A percentile compares a stretch with the other conserved stretches of the same genome.
Conservation (phyloP, 2,888 invertebrate species). For the Apamea monoglypha region DNA sequence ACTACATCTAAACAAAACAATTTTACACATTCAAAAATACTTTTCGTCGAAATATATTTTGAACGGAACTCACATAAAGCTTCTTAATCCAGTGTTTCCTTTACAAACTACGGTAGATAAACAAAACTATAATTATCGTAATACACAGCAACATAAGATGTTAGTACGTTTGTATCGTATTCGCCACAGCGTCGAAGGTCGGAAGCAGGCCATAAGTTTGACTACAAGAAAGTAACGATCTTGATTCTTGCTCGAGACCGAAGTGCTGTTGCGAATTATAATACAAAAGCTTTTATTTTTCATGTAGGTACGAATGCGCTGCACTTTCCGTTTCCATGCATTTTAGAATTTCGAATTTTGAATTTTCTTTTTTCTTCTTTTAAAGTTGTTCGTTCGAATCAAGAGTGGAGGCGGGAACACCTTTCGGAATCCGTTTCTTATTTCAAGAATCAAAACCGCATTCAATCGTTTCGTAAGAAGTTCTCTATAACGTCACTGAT, state of each 20-base stretch:
- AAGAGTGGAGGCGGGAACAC: constrained; percentile 22
- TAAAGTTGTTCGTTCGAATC: constrained; percentile 34
- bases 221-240: constrained; percentile 74
- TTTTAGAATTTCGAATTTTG: constrained; percentile 40
- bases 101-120: constrained; percentile 38
- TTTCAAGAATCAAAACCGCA: constrained; percentile 32
- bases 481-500: neutral
- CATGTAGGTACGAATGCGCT: constrained; percentile 32
- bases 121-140: constrained; percentile 39
- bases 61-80: constrained; percentile 28
- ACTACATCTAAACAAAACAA: constrained; percentile 23
- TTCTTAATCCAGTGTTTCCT: constrained; percentile 29
- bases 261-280: constrained; percentile 61
- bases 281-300: constrained; percentile 61
- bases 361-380: constrained; percentile 23
- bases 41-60: constrained; percentile 29
- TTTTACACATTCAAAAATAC: constrained; percentile 30
- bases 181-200: constrained; percentile 60
- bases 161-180: constrained; percentile 20
- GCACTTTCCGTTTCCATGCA: constrained; percentile 39
- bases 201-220: constrained; percentile 68
- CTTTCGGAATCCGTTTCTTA: constrained; percentile 25
- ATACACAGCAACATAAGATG: constrained; percentile 6
- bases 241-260: constrained; percentile 31
- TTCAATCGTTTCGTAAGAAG: constrained; percentile 8